Evolutionary conservation across 2,113 vertebrate species (phyloP), one percentile per base, ranked within the genome.

Genomic region (Synchiropus splendidus): DNA sequence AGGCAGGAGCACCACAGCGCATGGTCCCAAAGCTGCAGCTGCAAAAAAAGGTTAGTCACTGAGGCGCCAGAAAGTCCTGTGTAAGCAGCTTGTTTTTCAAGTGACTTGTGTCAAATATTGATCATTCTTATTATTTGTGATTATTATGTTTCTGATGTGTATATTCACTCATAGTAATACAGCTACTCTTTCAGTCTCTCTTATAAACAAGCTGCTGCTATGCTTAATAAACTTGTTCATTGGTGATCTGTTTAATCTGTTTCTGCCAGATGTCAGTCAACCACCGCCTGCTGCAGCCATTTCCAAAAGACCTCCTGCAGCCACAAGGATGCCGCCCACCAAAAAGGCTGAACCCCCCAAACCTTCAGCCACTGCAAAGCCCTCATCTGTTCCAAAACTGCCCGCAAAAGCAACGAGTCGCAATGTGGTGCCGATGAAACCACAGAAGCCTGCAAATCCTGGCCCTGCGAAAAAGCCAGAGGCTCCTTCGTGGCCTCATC

Each of bases 21-120:
- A 67, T 39, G 33, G 63, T 12, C 45, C 54, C 11, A 82, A 70
- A 56, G n/a, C 60, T 72, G 59, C n/a, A n/a, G n/a, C n/a, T 42
- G 54, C 51, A 5, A 84, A 73, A 62, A 87, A 78, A 84, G 83
- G 86, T 86, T 2, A 21, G 36, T 34, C n/a, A n/a, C n/a, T n/a
- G n/a, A n/a, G n/a, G n/a, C n/a, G n/a, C n/a, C n/a, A n/a, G n/a
- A n/a, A n/a, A n/a, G n/a, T n/a, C n/a, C n/a, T n/a, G n/a, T n/a
- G n/a, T n/a, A n/a, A n/a, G n/a, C n/a, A n/a, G n/a, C n/a, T n/a
- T n/a, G n/a, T n/a, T n/a, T n/a, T n/a, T n/a, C n/a, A n/a, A n/a
- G n/a, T n/a, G n/a, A n/a, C n/a, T 11, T 16, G 16, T 17, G 2
- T 9, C n/a, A 10, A 13, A 14, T 36, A 1, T 6, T 13, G 6